Base-by-base conservation (phyloP, 2,113 vertebrate genomes). In the Osmerus mordax region DNA sequence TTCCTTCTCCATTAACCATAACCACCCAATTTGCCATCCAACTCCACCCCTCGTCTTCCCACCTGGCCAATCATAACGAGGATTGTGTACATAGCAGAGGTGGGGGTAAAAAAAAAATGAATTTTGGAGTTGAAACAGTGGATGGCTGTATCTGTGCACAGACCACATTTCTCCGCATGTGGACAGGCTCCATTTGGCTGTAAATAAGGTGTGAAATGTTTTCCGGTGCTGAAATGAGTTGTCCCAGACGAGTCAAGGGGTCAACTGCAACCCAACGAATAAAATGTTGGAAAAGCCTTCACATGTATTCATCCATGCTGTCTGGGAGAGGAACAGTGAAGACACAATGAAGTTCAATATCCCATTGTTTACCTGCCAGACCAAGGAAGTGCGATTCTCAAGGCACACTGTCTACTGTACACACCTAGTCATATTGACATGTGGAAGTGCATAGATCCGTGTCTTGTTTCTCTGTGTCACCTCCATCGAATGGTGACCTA, bases 191-290 rank as follows among this genome's bases (percentile, higher is more conserved):
- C 25, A 67, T 73, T 83, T 82, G 47, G 87, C 78, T 74, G 74
- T 79, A 80, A 84, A 84, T 79, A 80, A 78, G 77, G 67, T 28
- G 41, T 82, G 69, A 80, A 77, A 78, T 65, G 14, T 28, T 71
- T 62, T 54, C 23, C 7, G 16, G 65, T 67, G 78, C 67, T 78
- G 61, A 79, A 84, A 83, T 74, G 53, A 84, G 77, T 64, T 56
- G 73, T 70, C 77, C 69, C 72, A 76, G 72, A 84, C 58, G 70
- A 80, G 76, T 82, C 71, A 76, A 70, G 75, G 23, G 83, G 79
- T 84, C 75, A 86, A 77, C 77, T 81, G 70, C 59, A 82, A 79
- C 77, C 71, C 70, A 83, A 76, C 80, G 70, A 82, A 87, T 83
- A 75, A 82, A 78, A 87, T 87, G 32, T 61, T 73, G 70, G 77